Evolutionary conservation across 2,113 vertebrate species (phyloP), one percentile per base, ranked within the genome.

Genomic region (Tylochromis polylepis): DNA sequence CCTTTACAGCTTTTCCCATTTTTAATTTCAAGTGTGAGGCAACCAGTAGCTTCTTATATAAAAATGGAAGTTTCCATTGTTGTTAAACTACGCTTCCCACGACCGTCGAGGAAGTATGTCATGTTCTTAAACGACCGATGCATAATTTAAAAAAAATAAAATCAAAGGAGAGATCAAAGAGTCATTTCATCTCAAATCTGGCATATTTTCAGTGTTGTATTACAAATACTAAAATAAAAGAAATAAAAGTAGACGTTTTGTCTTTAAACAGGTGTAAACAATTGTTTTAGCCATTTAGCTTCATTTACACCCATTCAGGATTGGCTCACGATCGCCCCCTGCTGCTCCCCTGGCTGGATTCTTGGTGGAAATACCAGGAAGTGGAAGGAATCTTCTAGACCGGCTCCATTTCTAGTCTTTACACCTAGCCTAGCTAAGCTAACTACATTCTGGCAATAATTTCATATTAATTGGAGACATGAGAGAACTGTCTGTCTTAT

Each of bases 221-320:
- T 31, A 12, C 2, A 75, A 31, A 75, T 2, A 31, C 16, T 70
- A 70, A 27, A 70, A 27, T 27, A 27, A 2, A 4, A 46, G 3
- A 36, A 36, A 36, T 51, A 20, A 51, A 51, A 8, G 3, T 18
- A 3, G 3, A 6, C 3, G 7, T 72, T 72, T 72, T 29, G 22
- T 27, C 41, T 27, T 46, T 46, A 72, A 72, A 27, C 41, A 6
- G 22, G 22, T 46, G 3, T 72, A 72, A 72, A 16, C 46, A 43
- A 11, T 27, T 9, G 0, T 7, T 9, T 72, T 49, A 49, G 22
- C 15, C 2, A n/a, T 0, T 72, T 22, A 18, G 67, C 41, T 72
- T 43, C 38, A 27, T 72, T 72, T 1, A 72, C 38, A 43, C 5
- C 8, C 10, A 18, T 46, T 46, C 41, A 46, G 41, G 41, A 72